These are phyloP conservation scores for Seriola aureovittata DNA, from an alignment of 2,113 vertebrate genomes.

Conservation along the genomic window DNA sequence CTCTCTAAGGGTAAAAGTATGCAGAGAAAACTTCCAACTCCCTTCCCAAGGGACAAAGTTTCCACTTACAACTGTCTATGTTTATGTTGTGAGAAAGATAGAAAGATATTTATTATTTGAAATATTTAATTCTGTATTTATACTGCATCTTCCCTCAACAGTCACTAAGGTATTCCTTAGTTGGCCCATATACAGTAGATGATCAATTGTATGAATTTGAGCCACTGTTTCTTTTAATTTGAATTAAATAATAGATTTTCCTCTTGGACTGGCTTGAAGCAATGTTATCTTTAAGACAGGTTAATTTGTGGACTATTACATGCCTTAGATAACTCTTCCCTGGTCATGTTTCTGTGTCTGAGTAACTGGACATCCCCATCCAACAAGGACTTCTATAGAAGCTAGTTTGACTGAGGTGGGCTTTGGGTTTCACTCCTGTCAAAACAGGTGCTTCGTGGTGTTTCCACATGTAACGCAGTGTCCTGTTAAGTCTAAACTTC, in stretches of 20 bases:
- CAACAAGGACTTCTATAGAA: not conserved
- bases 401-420: not conserved
- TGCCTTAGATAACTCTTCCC: not conserved
- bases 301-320: constrained; percentile 4
- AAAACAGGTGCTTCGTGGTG: not conserved
- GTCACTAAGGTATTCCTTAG: not conserved
- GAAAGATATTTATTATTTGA: not conserved
- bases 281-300: not conserved
- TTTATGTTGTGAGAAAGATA: not conserved
- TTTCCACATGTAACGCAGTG: not conserved
- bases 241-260: not conserved
- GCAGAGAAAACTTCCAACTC: not conserved
- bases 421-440: constrained; percentile 8
- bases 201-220: not conserved
- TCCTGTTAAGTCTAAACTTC: not conserved
- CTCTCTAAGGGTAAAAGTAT: not conserved
- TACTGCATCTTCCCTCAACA: not conserved
- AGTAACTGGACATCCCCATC: not conserved
- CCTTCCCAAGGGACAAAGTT: not conserved
- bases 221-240: not conserved
- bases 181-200: not conserved
- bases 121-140: not conserved
- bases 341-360: constrained; percentile 24
- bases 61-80: not conserved
- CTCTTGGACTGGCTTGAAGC: not conserved